phyloP scores from a whole-genome alignment of 2,888 invertebrate genomes.

The Pseudoips prasinana region DNA sequence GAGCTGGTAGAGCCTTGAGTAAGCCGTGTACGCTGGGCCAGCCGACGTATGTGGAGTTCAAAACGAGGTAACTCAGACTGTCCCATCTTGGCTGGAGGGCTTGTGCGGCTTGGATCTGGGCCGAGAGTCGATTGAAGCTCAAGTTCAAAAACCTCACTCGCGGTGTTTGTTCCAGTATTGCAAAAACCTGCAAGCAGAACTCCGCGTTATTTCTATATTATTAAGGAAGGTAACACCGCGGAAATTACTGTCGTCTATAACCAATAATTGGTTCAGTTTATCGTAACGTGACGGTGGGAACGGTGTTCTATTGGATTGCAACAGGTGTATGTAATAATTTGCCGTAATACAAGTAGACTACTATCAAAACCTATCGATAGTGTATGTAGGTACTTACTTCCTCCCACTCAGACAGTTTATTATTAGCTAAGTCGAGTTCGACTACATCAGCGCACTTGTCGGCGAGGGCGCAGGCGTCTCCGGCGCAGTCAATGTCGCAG shows the following conservation, averaged over 20 bases:
- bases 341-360: constrained; percentile 13
- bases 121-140: constrained; percentile 92
- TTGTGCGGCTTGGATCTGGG: constrained; percentile 84
- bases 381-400: constrained; percentile 82
- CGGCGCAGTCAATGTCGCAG: constrained; percentile 95
- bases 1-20: constrained; percentile 87
- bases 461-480: constrained; percentile 89
- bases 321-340: constrained; percentile 11
- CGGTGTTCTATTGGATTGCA: constrained; percentile 22
- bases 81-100: constrained; percentile 76
- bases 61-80: constrained; percentile 88
- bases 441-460: constrained; percentile 94
- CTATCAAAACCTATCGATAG: constrained; percentile 5
- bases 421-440: constrained; percentile 96
- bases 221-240: constrained; percentile 30
- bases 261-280: constrained; percentile 37
- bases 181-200: constrained; percentile 85
- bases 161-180: constrained; percentile 93
- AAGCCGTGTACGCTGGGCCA: constrained; percentile 92
- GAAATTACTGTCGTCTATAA: constrained; percentile 26
- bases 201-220: constrained; percentile 16
- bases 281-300: constrained; percentile 41
- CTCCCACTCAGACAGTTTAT: constrained; percentile 93
- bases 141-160: constrained; percentile 94
- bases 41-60: constrained; percentile 93